Evolutionary conservation across 2,113 vertebrate species (phyloP).

Genomic region (Tenebrosternarchus preto): DNA sequence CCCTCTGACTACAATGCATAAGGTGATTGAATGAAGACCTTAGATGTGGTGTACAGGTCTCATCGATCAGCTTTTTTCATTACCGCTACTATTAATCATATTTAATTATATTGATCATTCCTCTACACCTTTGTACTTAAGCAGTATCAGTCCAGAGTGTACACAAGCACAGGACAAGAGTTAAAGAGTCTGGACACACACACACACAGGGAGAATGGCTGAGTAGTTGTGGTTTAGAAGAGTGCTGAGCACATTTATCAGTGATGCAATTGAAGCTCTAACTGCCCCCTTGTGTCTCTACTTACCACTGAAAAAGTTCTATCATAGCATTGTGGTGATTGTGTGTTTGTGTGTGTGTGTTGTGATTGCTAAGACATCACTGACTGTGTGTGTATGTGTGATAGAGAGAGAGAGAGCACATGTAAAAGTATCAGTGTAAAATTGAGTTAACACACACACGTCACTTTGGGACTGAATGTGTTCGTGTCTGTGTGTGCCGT

Average conservation of each 20-base stretch:
- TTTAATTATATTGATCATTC: conserved; percentile 38
- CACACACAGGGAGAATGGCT: neutral
- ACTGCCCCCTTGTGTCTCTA: conserved; percentile 8
- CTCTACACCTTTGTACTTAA: conserved; percentile 5
- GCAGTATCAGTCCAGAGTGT: neutral
- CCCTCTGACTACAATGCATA: neutral
- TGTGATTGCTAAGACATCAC: neutral
- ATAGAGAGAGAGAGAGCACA: neutral
- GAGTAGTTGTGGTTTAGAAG: conserved; percentile 18
- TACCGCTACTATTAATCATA: conserved; percentile 33
- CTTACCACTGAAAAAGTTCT: neutral
- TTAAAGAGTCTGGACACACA: conserved; percentile 19
- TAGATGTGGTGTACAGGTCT: neutral
- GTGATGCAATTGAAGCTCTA: conserved; percentile 8
- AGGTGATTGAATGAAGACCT: conserved; percentile 27
- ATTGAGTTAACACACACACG: neutral
- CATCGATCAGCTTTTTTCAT: conserved; percentile 31
- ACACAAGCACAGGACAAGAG: neutral
- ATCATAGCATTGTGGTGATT: neutral
- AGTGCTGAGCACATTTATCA: conserved; percentile 19
- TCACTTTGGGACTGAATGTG: neutral
- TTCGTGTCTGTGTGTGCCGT: neutral
- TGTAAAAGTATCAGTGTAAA: neutral
- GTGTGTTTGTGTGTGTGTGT: neutral
- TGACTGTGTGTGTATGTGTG: neutral